Evolutionary conservation across 2,113 vertebrate species (phyloP), one percentile per base, ranked within the genome.

Genomic region (Epinephelus lanceolatus): DNA sequence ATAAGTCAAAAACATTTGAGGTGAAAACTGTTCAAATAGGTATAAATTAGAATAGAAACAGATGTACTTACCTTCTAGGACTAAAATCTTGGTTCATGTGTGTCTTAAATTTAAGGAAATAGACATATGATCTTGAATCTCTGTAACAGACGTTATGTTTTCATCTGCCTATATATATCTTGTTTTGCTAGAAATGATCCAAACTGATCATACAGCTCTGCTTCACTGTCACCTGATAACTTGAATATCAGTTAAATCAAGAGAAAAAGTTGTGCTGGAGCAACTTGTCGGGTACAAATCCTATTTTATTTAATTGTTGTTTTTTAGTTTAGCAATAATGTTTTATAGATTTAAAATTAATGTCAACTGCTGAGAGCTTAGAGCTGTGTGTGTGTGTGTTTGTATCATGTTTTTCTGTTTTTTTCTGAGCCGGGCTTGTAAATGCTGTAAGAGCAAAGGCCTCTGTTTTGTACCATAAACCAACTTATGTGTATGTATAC

Each of bases 291-390:
- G 2, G n/a, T 42, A 23, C n/a, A 25, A 25, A 15, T 25, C 37
- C 21, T 45, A 7, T 23, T 67, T 25, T 68, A 19, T 51, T 12
- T 45, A 45, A 45, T 45, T 68, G 12, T 18, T 74, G 27, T 37
- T 15, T 74, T 23, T 18, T 62, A 37, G 47, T 23, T 23, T 52
- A 37, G 59, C 72, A 62, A 62, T 75, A 75, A 75, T 75, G 47
- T 75, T 62, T 49, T 21, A 49, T 61, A 75, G 18, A 30, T 74
- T 61, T 45, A 45, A 9, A 45, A 45, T 45, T 45, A 45, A 45
- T 45, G 42, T 66, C 5, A 47, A 19, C 7, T 18, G n/a, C 66
- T 52, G 23, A 51, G 49, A 17, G 15, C 49, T 51, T 51, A 68
- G 18, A 51, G 47, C 23, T 49, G 8, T 21, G 52, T 71, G 13